Evolutionary conservation across 2,888 invertebrate species (phyloP), one percentile per base, ranked within the genome.

Genomic region (Peribatodes rhomboidaria): DNA sequence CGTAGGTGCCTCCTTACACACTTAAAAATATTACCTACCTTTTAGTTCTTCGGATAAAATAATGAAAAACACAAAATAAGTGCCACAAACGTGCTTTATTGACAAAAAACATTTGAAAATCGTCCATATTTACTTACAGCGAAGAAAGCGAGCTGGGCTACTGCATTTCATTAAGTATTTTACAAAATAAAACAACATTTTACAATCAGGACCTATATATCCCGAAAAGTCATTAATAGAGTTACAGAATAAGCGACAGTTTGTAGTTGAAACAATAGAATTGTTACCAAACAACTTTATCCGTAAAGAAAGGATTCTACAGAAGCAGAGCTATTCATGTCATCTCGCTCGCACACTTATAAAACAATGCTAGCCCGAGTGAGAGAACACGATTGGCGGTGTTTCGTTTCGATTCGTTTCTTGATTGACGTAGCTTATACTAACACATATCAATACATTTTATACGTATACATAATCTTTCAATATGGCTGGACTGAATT

Each of bases 81-180:
- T 92, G 90, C 90, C 90, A 88, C 89, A 90, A 88, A 90, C 83
- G 91, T 92, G 91, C 90, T 92, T 89, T 92, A 92, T 86, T 91
- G 83, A 89, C 84, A 90, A 86, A 27, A 89, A 86, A 86, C 80
- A 80, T 79, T 79, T 82, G 83, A 87, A 84, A 86, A 79, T 80
- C 72, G 77, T 83, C 80, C 84, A 77, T 80, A 83, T 77, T 75
- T 85, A 85, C 85, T 70, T 88, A 90, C 87, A 91, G 84, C 83
- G 76, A 82, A 78, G 75, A 62, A 86, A 86, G 85, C 87, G 56
- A 65, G 56, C 44, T 39, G 47, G 11, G 13, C 50, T 35, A 14
- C 16, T 52, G 54, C 42, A 57, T 18, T 56, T 52, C 56, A 49
- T 58, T 57, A 42, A 35, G 11, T 55, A 55, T 44, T 8, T 13